These are phyloP conservation scores for Nasonia oneida DNA, from an alignment of 2,888 invertebrate genomes.

Conservation along the genomic window DNA sequence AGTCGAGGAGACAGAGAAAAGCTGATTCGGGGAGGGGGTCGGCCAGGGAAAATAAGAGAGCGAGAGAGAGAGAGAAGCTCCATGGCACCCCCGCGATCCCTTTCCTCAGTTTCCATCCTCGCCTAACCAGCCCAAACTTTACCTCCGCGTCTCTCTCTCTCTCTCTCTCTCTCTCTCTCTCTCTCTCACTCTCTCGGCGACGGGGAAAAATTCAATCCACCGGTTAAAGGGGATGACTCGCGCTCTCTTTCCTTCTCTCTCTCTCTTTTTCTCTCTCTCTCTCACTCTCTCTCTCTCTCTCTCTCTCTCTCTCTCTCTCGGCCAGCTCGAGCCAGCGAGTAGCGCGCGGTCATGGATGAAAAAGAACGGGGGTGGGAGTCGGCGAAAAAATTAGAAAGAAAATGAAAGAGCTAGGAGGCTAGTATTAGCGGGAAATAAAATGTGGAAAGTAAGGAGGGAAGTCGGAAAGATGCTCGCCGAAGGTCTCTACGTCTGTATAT, in stretches of 20 bases:
- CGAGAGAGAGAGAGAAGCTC: constrained; percentile 36
- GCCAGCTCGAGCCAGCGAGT: constrained; percentile 1
- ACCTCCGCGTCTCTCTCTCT: constrained; percentile 53
- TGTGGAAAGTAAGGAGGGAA: constrained; percentile 48
- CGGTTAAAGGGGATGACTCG: constrained; percentile 76
- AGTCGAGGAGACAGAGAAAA: constrained; percentile 59
- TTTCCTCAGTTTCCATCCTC: constrained; percentile 37
- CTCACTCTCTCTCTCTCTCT: constrained; percentile 7
- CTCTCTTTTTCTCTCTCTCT: constrained; percentile 1
- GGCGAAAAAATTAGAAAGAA: constrained; percentile 52
- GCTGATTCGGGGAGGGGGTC: constrained; percentile 35
- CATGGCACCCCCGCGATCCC: constrained; percentile 34
- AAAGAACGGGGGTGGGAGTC: constrained; percentile 16
- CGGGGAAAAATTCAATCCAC: constrained; percentile 76
- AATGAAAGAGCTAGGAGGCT: constrained; percentile 54
- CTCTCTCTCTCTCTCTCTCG: constrained; percentile 24
- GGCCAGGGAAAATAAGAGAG: constrained; percentile 28
- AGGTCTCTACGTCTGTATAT: neutral
- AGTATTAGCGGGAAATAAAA: constrained; percentile 59
- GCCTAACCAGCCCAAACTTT: constrained; percentile 31
- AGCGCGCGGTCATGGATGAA: constrained; percentile 50
- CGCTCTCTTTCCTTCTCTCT: constrained; percentile 61
- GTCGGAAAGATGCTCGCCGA: constrained; percentile 4
- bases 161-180: constrained; percentile 19
- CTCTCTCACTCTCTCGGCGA: constrained; percentile 35